Evolutionary conservation across 2,797 vertebrate genomes (phyloP).

Genomic region (Cuculus canorus): DNA sequence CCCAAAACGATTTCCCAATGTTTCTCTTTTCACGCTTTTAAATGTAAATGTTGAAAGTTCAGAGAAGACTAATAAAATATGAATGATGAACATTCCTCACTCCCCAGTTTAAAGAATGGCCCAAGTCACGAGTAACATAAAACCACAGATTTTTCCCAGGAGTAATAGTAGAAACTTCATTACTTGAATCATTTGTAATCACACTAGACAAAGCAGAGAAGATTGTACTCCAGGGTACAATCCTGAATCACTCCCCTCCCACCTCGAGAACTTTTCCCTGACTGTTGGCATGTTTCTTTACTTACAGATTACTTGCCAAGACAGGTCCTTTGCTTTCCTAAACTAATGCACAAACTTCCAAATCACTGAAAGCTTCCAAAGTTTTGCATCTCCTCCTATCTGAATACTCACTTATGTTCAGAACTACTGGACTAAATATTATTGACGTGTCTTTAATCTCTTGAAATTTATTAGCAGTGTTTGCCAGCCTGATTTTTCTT

Average conservation of each 20-base stretch:
- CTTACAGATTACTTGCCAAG: neutral
- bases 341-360: neutral
- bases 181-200: slow-evolving; percentile 26
- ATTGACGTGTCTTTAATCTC: neutral
- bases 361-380: neutral
- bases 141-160: slow-evolving; percentile 42
- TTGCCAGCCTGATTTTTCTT: neutral
- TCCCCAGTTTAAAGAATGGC: neutral
- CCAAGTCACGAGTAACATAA: slow-evolving; percentile 2
- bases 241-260: neutral
- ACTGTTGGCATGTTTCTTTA: neutral
- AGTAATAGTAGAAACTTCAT: slow-evolving; percentile 22
- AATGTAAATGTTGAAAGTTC: slow-evolving; percentile 16
- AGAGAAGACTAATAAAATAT: slow-evolving; percentile 17
- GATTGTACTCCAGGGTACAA: slow-evolving; percentile 10
- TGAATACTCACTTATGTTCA: neutral
- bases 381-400: neutral
- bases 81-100: slow-evolving; percentile 23
- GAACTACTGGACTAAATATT: neutral
- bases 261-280: neutral
- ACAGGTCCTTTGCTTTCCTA: slow-evolving; percentile 11
- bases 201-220: slow-evolving; percentile 28
- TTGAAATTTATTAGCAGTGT: neutral
- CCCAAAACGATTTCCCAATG: neutral
- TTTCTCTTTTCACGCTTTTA: slow-evolving; percentile 12